Evolutionary conservation across 2,113 vertebrate species (phyloP).

Genomic region (Psettodes erumei): DNA sequence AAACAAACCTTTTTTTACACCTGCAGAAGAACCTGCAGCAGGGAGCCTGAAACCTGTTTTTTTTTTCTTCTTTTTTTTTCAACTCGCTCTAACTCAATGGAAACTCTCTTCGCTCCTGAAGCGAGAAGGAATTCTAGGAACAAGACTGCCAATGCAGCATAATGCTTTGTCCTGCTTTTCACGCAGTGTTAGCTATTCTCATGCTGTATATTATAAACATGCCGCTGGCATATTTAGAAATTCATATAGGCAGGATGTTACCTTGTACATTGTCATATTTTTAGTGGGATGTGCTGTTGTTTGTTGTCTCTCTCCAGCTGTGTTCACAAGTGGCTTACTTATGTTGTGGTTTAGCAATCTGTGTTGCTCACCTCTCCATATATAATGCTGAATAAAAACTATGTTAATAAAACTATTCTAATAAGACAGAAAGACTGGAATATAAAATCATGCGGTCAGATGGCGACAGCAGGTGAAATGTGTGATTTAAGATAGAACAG

Average conservation of each 20-base stretch:
- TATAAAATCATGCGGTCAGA: background rate
- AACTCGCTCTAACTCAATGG: slow-evolving; percentile 19
- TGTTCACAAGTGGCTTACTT: background rate
- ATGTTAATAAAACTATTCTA: background rate
- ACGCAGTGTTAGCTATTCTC: slow-evolving; percentile 58
- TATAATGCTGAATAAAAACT: background rate
- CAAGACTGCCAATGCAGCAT: slow-evolving; percentile 65
- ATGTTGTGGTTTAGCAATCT: slow-evolving; percentile 9
- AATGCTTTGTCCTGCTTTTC: slow-evolving; percentile 65
- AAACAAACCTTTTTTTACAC: slow-evolving; percentile 40
- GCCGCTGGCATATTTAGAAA: slow-evolving; percentile 44
- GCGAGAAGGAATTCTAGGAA: slow-evolving; percentile 40
- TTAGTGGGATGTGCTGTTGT: slow-evolving; percentile 23
- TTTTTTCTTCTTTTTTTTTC: slow-evolving; percentile 14
- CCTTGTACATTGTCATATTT: slow-evolving; percentile 49
- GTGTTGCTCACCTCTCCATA: slow-evolving; percentile 31
- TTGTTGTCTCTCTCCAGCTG: slow-evolving; percentile 23
- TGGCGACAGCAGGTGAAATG: background rate
- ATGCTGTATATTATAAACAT: slow-evolving; percentile 49
- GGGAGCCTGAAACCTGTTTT: slow-evolving; percentile 36
- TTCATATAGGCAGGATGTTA: slow-evolving; percentile 32
- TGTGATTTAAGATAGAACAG: no score
- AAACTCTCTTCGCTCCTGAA: slow-evolving; percentile 49
- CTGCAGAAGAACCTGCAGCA: slow-evolving; percentile 39
- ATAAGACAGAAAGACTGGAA: background rate